A percentile compares a stretch with the other conserved stretches of the same genome.
Conservation (phyloP, 2,113 vertebrate genomes). For the Oncorhynchus gorbuscha region DNA sequence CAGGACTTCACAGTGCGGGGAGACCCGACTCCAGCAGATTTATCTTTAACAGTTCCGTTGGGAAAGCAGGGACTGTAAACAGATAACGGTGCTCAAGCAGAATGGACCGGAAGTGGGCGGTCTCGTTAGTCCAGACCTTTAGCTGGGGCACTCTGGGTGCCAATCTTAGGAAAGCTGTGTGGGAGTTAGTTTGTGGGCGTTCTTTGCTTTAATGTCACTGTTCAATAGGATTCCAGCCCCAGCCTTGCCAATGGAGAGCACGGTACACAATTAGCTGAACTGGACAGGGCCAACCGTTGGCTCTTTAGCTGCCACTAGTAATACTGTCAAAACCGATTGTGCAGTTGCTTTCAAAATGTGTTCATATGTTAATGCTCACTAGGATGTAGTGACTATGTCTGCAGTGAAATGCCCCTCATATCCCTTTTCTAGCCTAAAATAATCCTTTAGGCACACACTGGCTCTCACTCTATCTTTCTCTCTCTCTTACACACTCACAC, state of each 20-base stretch:
- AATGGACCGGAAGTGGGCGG: conserved; percentile 61
- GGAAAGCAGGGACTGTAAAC: conserved; percentile 67
- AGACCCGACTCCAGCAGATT: conserved; percentile 50
- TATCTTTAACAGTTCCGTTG: conserved; percentile 55
- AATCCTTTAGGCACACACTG: conserved; percentile 38
- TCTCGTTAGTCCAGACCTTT: conserved; percentile 46
- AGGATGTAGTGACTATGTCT: conserved; percentile 32
- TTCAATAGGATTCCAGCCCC: conserved; percentile 34
- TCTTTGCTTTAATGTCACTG: conserved; percentile 20
- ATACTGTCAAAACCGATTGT: conserved; percentile 1
- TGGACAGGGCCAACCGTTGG: conserved; percentile 32
- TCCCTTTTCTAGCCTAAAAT: conserved; percentile 52
- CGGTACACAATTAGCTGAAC: conserved; percentile 12
- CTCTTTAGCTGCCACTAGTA: conserved; percentile 17
- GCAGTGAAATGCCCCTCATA: conserved; percentile 37
- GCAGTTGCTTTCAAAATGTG: neutral
- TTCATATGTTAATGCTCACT: conserved; percentile 12
- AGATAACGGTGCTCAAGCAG: conserved; percentile 65
- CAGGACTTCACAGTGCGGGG: conserved; percentile 42
- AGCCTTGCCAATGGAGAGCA: conserved; percentile 2
- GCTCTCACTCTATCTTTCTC: conserved; percentile 25
- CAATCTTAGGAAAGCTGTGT: conserved; percentile 34
- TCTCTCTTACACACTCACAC: conserved; percentile 9
- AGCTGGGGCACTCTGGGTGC: conserved; percentile 35
- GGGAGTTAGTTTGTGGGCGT: conserved; percentile 9